These are phyloP conservation scores for Mus pahari DNA, from an alignment of 2,113 vertebrate genomes.

Conservation along the genomic window DNA sequence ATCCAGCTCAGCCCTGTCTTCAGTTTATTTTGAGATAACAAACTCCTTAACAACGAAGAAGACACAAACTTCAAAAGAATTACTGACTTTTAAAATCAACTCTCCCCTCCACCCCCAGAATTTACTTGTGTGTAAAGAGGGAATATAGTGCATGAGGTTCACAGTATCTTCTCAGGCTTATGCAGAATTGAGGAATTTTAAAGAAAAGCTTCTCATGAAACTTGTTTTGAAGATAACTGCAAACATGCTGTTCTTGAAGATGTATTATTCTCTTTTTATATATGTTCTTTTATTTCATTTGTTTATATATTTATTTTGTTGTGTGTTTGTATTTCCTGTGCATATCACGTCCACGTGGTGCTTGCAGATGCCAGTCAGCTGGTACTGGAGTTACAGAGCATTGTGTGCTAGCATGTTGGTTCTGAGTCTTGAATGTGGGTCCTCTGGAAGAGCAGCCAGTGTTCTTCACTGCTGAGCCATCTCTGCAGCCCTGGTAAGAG, in stretches of 20 bases:
- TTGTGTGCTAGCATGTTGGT: background rate
- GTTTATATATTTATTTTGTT: background rate
- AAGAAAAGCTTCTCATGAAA: constrained; percentile 31
- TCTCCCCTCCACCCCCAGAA: background rate
- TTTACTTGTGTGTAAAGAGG: constrained; percentile 33
- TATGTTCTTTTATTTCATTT: background rate
- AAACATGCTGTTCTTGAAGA: background rate
- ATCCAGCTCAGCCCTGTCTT: no score
- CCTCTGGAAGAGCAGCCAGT: background rate
- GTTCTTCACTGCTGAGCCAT: background rate
- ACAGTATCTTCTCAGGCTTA: background rate
- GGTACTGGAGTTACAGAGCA: background rate
- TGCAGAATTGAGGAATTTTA: constrained; percentile 17
- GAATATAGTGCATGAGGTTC: background rate
- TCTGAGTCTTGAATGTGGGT: background rate
- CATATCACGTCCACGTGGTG: no score
- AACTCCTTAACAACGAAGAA: no score
- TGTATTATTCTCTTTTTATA: background rate
- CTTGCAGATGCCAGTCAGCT: background rate
- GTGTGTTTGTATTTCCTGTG: background rate
- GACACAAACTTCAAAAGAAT: no score
- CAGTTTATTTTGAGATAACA: no score
- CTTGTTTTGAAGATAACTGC: background rate
- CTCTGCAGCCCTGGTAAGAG: background rate
- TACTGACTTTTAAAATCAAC: background rate